Evolutionary conservation across 2,797 vertebrate genomes (phyloP).

Genomic region (Falco peregrinus): DNA sequence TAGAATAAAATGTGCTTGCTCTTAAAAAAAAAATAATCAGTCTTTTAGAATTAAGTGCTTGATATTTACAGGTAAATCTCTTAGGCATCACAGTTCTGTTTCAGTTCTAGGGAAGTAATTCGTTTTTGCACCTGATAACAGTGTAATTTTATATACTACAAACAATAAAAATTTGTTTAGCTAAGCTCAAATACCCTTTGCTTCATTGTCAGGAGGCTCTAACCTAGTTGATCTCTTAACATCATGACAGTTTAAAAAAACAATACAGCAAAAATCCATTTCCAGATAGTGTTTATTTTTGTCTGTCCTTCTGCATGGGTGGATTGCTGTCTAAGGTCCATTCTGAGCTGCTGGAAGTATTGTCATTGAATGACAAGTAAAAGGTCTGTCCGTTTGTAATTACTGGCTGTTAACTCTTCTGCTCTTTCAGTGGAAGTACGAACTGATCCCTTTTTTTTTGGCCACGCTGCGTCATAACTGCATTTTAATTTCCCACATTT

Average conservation of each 20-base stretch:
- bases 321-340: neutral
- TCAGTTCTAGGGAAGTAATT: neutral
- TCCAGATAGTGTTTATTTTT: neutral
- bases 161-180: slow-evolving; percentile 4
- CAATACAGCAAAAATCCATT: neutral
- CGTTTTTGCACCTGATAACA: neutral
- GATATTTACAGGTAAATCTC: neutral
- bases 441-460: neutral
- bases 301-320: neutral
- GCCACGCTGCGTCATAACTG: neutral
- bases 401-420: neutral
- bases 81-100: neutral
- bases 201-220: slow-evolving; percentile 18
- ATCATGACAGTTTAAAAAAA: neutral
- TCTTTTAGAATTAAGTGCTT: neutral
- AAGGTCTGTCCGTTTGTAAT: neutral
- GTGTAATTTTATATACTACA: neutral
- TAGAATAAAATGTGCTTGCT: neutral
- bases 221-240: neutral
- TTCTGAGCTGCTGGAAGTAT: neutral
- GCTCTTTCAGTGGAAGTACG: neutral
- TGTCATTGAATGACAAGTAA: neutral
- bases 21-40: neutral
- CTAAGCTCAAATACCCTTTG: slow-evolving; percentile 5
- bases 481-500: neutral